Percentiles rank a stretch among this genome's conserved stretches.
These are phyloP conservation scores for Euproctis similis DNA, from an alignment of 2,888 invertebrate species.

Conservation along the genomic window DNA sequence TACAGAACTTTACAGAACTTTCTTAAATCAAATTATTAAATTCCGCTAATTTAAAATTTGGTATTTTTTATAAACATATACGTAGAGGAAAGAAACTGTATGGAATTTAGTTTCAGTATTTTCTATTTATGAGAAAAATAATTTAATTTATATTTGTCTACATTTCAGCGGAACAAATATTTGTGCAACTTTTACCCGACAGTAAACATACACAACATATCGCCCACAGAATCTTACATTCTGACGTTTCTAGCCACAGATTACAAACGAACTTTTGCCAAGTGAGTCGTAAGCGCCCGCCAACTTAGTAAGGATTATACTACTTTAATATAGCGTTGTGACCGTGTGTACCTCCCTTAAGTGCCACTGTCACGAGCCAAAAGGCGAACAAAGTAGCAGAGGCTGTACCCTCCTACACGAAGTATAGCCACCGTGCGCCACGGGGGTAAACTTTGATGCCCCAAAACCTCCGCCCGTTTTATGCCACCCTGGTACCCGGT, in stretches of 20 bases:
- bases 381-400: slow-evolving; percentile 70
- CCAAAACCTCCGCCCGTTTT: slow-evolving; percentile 48
- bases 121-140: no score
- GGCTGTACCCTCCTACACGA: slow-evolving; percentile 51
- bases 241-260: slow-evolving; percentile 22
- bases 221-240: slow-evolving; percentile 8
- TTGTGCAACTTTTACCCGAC: no score
- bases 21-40: no score
- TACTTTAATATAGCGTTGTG: slow-evolving; percentile 49
- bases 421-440: slow-evolving; percentile 50
- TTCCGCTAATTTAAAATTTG: no score
- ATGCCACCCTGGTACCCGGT: slow-evolving; percentile 57
- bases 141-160: no score
- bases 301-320: slow-evolving; percentile 44
- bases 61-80: no score
- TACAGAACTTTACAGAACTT: no score
- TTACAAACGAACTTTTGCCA: slow-evolving; percentile 23
- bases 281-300: slow-evolving; percentile 25
- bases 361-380: slow-evolving; percentile 71
- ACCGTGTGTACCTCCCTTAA: slow-evolving; percentile 67
- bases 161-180: no score
- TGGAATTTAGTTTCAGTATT: no score
- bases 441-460: slow-evolving; percentile 72
- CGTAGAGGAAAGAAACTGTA: no score
- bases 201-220: no score